Evolutionary conservation across 2,888 invertebrate species (phyloP).

Genomic region (Frankliniella fusca): DNA sequence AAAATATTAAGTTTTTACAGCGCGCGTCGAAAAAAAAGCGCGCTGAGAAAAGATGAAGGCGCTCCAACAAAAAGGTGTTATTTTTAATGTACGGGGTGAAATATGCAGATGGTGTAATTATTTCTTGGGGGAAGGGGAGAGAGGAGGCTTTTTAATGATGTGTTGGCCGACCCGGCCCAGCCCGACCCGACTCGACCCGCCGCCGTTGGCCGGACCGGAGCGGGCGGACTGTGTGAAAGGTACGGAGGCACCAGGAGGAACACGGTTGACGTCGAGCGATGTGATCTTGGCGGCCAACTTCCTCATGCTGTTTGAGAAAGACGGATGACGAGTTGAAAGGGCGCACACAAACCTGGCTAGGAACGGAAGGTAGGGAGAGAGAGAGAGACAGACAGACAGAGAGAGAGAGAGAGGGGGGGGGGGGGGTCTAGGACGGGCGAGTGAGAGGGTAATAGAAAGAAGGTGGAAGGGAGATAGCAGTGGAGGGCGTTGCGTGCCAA

Average conservation of each 20-base stretch:
- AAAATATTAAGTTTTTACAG: too few species aligned
- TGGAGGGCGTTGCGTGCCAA: background rate
- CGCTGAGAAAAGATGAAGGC: too few species aligned
- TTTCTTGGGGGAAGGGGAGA: too few species aligned
- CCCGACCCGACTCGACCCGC: too few species aligned
- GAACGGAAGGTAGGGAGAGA: background rate
- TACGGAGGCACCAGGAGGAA: background rate
- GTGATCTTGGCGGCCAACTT: background rate
- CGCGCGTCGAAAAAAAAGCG: too few species aligned
- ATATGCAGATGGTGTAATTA: too few species aligned
- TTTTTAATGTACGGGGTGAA: too few species aligned
- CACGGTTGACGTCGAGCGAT: background rate
- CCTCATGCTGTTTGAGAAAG: conserved; percentile 21
- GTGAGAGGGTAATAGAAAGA: background rate
- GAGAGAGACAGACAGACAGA: background rate
- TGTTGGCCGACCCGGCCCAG: too few species aligned
- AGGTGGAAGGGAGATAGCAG: background rate
- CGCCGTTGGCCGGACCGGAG: too few species aligned
- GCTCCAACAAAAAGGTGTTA: too few species aligned
- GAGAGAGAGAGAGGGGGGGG: background rate
- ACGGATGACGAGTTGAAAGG: background rate
- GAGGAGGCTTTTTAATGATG: too few species aligned
- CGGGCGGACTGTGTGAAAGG: background rate
- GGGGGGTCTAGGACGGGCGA: background rate
- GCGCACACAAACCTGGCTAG: too few species aligned